Evolutionary conservation across 2,888 invertebrate species (phyloP).

Genomic region (Hydrotaea diabolus): DNA sequence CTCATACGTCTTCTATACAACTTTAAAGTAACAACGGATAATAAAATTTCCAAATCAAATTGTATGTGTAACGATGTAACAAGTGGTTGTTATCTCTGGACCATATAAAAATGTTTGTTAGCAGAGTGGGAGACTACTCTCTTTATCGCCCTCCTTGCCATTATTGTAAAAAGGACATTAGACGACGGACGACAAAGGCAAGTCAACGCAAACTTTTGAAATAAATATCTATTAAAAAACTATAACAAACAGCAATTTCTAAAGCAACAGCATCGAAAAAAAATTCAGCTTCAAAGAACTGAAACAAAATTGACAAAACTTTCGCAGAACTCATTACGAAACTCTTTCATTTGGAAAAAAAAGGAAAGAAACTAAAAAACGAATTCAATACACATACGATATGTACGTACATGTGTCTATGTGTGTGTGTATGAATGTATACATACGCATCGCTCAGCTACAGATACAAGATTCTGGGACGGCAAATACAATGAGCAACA

Average conservation of each 20-base stretch:
- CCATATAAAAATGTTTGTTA: conserved; percentile 40
- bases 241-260: conserved; percentile 59
- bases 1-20: background rate
- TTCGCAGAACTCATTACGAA: conserved; percentile 62
- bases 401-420: background rate
- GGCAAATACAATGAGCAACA: background rate
- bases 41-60: conserved; percentile 14
- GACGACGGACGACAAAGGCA: conserved; percentile 6
- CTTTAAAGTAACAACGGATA: background rate
- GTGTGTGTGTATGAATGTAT: too few species aligned
- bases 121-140: too few species aligned
- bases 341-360: conserved; percentile 60
- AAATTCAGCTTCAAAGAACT: background rate
- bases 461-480: background rate
- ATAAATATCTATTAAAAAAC: conserved; percentile 65
- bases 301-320: conserved; percentile 49
- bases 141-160: background rate
- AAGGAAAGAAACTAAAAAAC: background rate
- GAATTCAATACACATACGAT: background rate
- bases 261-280: conserved; percentile 27
- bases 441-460: background rate
- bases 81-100: conserved; percentile 33
- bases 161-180: conserved; percentile 26
- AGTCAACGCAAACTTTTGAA: conserved; percentile 54
- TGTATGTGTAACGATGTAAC: background rate